A percentile compares a stretch with the other conserved stretches of the same genome.
phyloP scores from a whole-genome alignment of 1,140 invertebrate species.

The Bombyx mori region ASM3026992v2 NC_085117.1:13182501-13183000 shows the following conservation, averaged over 20 bases:
- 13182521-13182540: constrained; percentile 21
- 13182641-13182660: constrained; percentile 56
- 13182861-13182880: too few species aligned
- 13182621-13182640: constrained; percentile 48
- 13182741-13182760: background rate
- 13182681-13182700: constrained; percentile 61
- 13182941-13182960: too few species aligned
- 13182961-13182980: too few species aligned
- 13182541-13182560: constrained; percentile 44
- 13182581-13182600: constrained; percentile 64
- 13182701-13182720: constrained; percentile 24
- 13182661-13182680: constrained; percentile 56
- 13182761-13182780: too few species aligned
- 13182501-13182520: constrained; percentile 5
- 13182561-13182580: constrained; percentile 61
- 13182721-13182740: background rate
- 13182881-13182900: too few species aligned
- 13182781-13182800: too few species aligned
- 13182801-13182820: too few species aligned
- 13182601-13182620: constrained; percentile 59
- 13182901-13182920: too few species aligned
- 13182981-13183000: too few species aligned
- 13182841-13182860: too few species aligned
- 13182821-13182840: too few species aligned
- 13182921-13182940: too few species aligned